phyloP scores from a whole-genome alignment of 2,888 invertebrate genomes.

The Tillus elongatus region DNA sequence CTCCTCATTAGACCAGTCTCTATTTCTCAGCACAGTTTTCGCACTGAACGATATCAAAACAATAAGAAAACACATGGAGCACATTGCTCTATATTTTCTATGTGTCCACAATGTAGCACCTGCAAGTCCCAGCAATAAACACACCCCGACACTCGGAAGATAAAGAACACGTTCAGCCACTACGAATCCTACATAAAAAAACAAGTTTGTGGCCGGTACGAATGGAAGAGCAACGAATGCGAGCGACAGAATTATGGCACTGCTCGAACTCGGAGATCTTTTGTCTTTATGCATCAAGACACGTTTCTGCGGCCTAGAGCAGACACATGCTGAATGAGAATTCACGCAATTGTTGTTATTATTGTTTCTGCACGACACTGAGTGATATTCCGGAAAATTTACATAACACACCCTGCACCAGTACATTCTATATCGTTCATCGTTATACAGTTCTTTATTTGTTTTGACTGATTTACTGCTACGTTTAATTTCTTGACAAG shows the following conservation, averaged over 20 bases:
- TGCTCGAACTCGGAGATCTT: constrained; percentile 20
- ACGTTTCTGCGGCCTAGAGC: constrained; percentile 26
- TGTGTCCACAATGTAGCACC: constrained; percentile 49
- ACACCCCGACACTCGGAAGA: constrained; percentile 92
- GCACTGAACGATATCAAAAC: constrained; percentile 61
- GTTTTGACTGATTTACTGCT: constrained; percentile 12
- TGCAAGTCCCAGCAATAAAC: constrained; percentile 75
- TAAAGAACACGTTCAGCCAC: constrained; percentile 94
- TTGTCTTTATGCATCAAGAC: constrained; percentile 16
- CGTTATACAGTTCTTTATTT: not conserved
- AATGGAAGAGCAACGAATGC: constrained; percentile 84
- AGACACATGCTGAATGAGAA: constrained; percentile 46
- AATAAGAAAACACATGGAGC: constrained; percentile 45
- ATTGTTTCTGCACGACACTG: constrained; percentile 57
- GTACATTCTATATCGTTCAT: constrained; percentile 29
- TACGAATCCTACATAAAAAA: constrained; percentile 97
- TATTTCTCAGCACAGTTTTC: constrained; percentile 72
- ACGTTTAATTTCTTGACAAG: constrained; percentile 25
- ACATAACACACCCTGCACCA: constrained; percentile 62
- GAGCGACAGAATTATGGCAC: constrained; percentile 45
- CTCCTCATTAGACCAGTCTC: constrained; percentile 91
- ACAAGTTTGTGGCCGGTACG: constrained; percentile 89
- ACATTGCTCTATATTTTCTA: constrained; percentile 36
- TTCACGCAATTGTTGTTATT: constrained; percentile 63
- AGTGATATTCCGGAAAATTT: constrained; percentile 57